Percentiles rank a stretch among this genome's conserved stretches.
phyloP scores from a whole-genome alignment of 2,113 vertebrate genomes.

The Erythrocercus mccallii region DNA sequence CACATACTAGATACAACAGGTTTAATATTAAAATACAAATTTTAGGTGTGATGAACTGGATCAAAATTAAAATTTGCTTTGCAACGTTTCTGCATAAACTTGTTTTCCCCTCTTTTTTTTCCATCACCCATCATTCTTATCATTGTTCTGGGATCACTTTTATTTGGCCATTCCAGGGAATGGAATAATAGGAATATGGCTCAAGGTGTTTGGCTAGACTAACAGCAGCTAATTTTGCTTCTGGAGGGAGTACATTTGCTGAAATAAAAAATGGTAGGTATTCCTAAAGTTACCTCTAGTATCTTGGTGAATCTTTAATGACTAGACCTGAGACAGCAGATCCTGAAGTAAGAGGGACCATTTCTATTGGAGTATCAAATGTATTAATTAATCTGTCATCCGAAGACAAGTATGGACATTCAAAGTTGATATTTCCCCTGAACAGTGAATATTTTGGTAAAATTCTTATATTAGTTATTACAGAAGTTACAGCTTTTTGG shows the following conservation, averaged over 20 bases:
- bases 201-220: background rate
- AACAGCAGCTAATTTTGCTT: background rate
- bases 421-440: background rate
- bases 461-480: background rate
- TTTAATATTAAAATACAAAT: background rate
- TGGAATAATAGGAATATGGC: too few relatives aligned
- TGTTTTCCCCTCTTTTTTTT: fast-evolving
- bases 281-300: background rate
- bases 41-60: background rate
- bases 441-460: background rate
- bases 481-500: background rate
- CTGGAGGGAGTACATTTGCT: background rate
- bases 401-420: background rate
- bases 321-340: background rate
- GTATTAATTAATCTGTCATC: background rate
- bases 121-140: background rate
- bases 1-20: background rate
- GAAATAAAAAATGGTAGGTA: background rate
- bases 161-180: background rate
- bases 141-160: background rate
- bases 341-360: background rate
- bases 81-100: background rate
- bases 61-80: background rate
- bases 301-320: background rate
- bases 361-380: background rate